Evolutionary conservation across 2,888 invertebrate genomes (phyloP).

Genomic region (Agonopterix alstromeriana): DNA sequence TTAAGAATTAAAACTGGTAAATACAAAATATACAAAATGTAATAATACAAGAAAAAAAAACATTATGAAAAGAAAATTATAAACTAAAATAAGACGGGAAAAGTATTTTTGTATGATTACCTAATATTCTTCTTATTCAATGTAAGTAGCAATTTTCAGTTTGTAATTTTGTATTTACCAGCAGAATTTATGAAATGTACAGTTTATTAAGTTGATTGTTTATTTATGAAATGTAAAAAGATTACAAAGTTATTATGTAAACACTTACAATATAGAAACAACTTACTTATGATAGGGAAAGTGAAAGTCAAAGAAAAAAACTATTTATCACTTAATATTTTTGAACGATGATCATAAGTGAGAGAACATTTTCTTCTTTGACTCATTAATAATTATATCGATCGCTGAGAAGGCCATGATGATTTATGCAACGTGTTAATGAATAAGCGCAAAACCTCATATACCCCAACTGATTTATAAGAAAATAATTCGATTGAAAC

Average conservation of each 20-base stretch:
- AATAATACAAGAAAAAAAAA: not conserved
- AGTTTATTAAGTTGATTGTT: not conserved
- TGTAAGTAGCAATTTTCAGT: not conserved
- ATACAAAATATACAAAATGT: not conserved
- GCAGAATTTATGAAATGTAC: not conserved
- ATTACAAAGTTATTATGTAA: slow-evolving; percentile 1
- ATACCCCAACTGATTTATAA: too few relatives aligned
- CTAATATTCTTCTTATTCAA: too few relatives aligned
- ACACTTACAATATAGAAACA: slow-evolving; percentile 1
- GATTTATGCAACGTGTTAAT: too few relatives aligned
- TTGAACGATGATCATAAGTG: not conserved
- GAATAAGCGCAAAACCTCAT: too few relatives aligned
- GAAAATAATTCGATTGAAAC: too few relatives aligned
- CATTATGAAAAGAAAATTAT: not conserved
- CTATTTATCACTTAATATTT: not conserved
- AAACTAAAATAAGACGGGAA: too few relatives aligned
- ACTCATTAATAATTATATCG: not conserved
- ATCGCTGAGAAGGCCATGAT: slow-evolving; percentile 3
- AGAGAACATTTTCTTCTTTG: not conserved
- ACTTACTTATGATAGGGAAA: slow-evolving; percentile 1
- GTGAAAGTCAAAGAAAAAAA: slow-evolving; percentile 1
- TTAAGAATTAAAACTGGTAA: not conserved
- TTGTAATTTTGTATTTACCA: slow-evolving; percentile 1
- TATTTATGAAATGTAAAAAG: slow-evolving; percentile 4
- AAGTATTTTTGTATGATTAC: too few relatives aligned